phyloP scores from a whole-genome alignment of 2,888 invertebrate genomes.

The Palloptera scutellata region DNA sequence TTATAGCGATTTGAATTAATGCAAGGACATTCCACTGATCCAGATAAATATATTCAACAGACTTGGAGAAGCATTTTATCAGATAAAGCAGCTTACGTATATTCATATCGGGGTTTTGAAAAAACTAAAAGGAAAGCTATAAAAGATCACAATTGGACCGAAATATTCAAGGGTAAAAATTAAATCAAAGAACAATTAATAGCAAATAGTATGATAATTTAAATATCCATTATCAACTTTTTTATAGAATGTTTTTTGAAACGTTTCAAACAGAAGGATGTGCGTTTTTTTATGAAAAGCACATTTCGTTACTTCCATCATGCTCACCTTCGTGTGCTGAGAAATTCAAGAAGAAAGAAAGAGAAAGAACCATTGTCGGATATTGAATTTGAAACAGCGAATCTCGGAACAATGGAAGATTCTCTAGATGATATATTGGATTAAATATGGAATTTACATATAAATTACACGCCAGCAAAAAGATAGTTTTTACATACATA shows the following conservation, averaged over 20 bases:
- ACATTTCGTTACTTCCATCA: constrained; percentile 25
- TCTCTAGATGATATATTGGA: too few relatives aligned
- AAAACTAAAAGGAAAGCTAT: constrained; percentile 23
- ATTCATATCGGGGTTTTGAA: constrained; percentile 22
- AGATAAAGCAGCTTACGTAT: constrained; percentile 13
- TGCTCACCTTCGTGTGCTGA: constrained; percentile 14
- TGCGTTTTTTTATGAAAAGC: constrained; percentile 7
- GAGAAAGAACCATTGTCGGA: too few relatives aligned
- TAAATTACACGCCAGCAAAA: too few relatives aligned
- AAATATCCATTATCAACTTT: not conserved
- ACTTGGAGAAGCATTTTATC: constrained; percentile 16
- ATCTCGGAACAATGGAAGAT: too few relatives aligned
- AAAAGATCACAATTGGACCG: constrained; percentile 15
- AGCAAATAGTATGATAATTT: not conserved
- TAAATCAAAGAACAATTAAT: too few relatives aligned
- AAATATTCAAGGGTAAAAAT: constrained; percentile 15
- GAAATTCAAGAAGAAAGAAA: too few relatives aligned
- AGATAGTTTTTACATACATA: too few relatives aligned
- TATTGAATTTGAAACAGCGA: too few relatives aligned
- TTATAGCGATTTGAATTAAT: constrained; percentile 22
- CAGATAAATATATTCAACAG: constrained; percentile 22
- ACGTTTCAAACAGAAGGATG: constrained; percentile 10
- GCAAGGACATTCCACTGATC: constrained; percentile 14
- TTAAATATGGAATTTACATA: too few relatives aligned
- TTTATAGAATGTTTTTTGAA: constrained; percentile 20